A percentile compares a stretch with the other conserved stretches of the same genome.
These are phyloP conservation scores for Apteryx owenii DNA, from an alignment of 2,113 vertebrate genomes.

Conservation along the genomic window DNA sequence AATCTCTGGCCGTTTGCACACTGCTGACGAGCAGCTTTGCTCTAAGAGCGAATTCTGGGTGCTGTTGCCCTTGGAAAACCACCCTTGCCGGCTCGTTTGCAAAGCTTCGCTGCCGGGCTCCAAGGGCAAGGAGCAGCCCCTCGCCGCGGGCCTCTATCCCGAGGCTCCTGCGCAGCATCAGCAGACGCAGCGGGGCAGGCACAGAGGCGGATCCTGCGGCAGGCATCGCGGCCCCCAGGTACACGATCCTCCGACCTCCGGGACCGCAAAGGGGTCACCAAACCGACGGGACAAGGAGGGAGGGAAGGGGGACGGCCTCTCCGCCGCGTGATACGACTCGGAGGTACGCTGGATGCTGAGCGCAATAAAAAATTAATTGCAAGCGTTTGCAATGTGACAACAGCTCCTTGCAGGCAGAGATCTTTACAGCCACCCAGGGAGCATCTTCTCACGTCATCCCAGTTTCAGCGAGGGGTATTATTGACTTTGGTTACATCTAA, in stretches of 20 bases:
- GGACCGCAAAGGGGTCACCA: background rate
- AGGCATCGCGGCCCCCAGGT: background rate
- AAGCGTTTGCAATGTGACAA: background rate
- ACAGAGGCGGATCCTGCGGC: background rate
- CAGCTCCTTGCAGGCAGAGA: background rate
- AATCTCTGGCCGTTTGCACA: too few relatives aligned
- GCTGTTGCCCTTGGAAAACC: background rate
- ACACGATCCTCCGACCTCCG: background rate
- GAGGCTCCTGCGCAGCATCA: accelerated
- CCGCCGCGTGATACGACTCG: background rate
- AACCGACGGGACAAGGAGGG: background rate
- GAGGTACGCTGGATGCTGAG: accelerated
- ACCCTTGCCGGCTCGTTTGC: background rate
- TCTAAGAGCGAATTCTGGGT: background rate
- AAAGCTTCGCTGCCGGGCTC: background rate
- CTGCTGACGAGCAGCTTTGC: background rate
- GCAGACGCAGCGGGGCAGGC: background rate
- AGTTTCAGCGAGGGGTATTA: background rate
- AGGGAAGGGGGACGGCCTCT: too few relatives aligned
- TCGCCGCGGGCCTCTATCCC: background rate
- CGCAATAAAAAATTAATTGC: background rate
- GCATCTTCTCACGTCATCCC: background rate
- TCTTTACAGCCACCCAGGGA: accelerated
- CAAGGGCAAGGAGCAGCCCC: background rate
- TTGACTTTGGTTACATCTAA: background rate